Percentiles rank a stretch among this genome's conserved stretches.
These are phyloP conservation scores for Cataglyphis cursor DNA, from an alignment of 2,888 invertebrate genomes.

Conservation along the genomic window DNA sequence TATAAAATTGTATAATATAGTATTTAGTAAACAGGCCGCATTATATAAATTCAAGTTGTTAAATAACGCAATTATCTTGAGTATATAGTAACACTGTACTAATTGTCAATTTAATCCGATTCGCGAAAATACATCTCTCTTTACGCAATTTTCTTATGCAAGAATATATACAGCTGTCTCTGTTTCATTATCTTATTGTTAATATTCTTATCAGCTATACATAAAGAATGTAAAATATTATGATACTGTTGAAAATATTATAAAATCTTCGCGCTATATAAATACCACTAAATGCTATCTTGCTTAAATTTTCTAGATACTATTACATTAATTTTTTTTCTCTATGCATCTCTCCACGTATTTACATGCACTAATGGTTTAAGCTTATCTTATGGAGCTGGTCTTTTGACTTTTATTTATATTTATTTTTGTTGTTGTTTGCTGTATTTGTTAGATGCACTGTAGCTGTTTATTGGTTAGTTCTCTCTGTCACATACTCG, in stretches of 20 bases:
- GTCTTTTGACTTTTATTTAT: conserved; percentile 84
- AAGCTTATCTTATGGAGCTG: conserved; percentile 80
- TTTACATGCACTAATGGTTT: conserved; percentile 77
- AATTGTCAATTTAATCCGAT: not conserved
- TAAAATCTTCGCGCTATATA: conserved; percentile 51
- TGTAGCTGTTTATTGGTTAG: conserved; percentile 87
- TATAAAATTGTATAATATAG: not conserved
- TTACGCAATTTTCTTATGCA: not conserved
- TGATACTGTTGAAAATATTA: not conserved
- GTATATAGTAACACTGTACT: not conserved
- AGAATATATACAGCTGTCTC: not conserved
- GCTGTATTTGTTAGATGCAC: conserved; percentile 87
- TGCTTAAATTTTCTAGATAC: conserved; percentile 72
- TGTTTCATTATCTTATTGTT: not conserved
- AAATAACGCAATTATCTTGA: not conserved
- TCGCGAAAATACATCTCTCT: not conserved
- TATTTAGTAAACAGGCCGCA: not conserved
- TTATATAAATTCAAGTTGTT: conserved; percentile 11
- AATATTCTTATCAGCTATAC: not conserved
- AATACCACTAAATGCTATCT: conserved; percentile 71
- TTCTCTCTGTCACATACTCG: conserved; percentile 86
- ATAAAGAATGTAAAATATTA: not conserved
- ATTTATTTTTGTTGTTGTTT: conserved; percentile 86
- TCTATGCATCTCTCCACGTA: conserved; percentile 72
- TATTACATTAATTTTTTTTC: conserved; percentile 71